phyloP scores from a whole-genome alignment of 1,140 invertebrate genomes.

The Drosophila lowei region DNA sequence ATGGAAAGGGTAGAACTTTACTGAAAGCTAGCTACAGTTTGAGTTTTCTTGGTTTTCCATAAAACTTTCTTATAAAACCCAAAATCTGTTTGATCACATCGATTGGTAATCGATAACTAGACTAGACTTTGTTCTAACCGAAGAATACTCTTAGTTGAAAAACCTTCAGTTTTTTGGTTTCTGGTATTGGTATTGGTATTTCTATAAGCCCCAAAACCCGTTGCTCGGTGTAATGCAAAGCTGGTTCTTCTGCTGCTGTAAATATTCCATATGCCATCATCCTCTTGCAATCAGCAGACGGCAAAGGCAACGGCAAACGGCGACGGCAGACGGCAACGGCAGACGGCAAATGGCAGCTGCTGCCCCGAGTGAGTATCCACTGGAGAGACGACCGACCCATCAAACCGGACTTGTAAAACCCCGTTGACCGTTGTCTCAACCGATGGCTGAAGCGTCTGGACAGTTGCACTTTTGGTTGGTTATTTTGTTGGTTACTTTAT shows the following conservation, averaged over 20 bases:
- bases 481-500: slow-evolving; percentile 31
- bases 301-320: neutral
- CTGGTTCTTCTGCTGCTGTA: slow-evolving; percentile 18
- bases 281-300: slow-evolving; percentile 25
- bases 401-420: slow-evolving; percentile 42
- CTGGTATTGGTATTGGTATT: too few relatives aligned
- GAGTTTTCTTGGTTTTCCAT: too few relatives aligned
- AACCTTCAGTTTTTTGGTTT: too few relatives aligned
- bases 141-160: too few relatives aligned
- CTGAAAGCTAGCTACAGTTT: too few relatives aligned
- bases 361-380: too few relatives aligned
- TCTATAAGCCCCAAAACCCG: slow-evolving; percentile 7
- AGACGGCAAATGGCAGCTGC: neutral
- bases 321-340: neutral
- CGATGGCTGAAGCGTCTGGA: slow-evolving; percentile 3
- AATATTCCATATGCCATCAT: slow-evolving; percentile 56
- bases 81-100: too few relatives aligned
- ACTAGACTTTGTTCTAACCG: too few relatives aligned
- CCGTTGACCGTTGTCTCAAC: slow-evolving; percentile 29
- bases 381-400: slow-evolving; percentile 38
- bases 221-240: neutral
- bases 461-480: slow-evolving; percentile 43
- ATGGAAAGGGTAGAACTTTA: too few relatives aligned
- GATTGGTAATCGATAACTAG: too few relatives aligned
- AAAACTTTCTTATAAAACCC: too few relatives aligned